These are phyloP conservation scores for Scaptomyza cyrtandrae DNA, from an alignment of 2,888 invertebrate species.

Conservation along the genomic window DNA sequence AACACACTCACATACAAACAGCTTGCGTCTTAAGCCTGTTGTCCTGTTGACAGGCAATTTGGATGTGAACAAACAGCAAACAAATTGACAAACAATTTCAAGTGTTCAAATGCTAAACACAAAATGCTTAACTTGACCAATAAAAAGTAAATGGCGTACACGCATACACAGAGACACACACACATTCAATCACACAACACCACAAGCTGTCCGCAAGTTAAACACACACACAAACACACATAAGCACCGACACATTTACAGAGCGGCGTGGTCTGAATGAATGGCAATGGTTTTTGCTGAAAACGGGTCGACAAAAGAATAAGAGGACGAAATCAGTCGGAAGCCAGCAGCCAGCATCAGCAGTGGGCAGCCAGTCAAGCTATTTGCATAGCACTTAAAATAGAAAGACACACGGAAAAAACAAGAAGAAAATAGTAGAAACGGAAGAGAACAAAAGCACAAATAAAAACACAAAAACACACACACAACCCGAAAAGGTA, in stretches of 20 bases:
- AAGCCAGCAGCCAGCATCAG: constrained; percentile 39
- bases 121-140: constrained; percentile 63
- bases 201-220: constrained; percentile 66
- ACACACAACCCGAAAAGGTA: constrained; percentile 29
- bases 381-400: constrained; percentile 72
- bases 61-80: constrained; percentile 61
- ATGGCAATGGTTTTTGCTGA: constrained; percentile 60
- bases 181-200: constrained; percentile 26
- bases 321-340: constrained; percentile 61
- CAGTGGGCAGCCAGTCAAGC: constrained; percentile 42
- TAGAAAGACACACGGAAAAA: constrained; percentile 53
- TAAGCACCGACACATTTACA: constrained; percentile 12
- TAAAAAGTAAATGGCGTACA: constrained; percentile 65
- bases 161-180: constrained; percentile 29
- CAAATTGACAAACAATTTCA: constrained; percentile 68
- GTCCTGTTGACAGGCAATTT: constrained; percentile 44
- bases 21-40: constrained; percentile 44
- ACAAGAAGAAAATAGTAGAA: constrained; percentile 10
- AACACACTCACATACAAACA: constrained; percentile 7
- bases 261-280: constrained; percentile 42
- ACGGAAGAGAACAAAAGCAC: not conserved
- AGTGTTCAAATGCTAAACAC: constrained; percentile 63
- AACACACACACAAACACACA: constrained; percentile 33
- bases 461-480: not conserved
- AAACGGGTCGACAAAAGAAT: constrained; percentile 57